phyloP scores from a whole-genome alignment of 2,113 vertebrate species.

The Clarias magur region DNA sequence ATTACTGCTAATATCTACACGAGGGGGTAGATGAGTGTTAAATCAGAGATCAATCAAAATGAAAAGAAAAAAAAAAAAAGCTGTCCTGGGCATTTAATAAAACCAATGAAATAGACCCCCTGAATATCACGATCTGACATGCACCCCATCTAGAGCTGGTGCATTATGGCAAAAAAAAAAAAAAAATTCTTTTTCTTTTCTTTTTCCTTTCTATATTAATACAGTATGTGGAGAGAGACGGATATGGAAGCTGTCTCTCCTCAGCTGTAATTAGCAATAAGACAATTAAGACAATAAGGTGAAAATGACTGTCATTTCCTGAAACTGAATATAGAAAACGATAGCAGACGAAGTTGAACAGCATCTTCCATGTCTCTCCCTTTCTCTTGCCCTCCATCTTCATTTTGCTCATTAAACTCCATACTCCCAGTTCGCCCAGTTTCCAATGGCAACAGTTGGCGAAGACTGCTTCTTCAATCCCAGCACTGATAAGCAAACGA shows the following conservation, averaged over 20 bases:
- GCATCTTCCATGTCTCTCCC: background rate
- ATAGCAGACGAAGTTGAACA: background rate
- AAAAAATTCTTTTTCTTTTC: background rate
- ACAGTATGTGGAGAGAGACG: background rate
- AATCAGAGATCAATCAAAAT: conserved; percentile 25
- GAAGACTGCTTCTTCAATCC: conserved; percentile 10
- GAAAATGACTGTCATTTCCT: conserved; percentile 26
- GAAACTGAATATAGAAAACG: background rate
- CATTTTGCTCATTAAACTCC: conserved; percentile 34
- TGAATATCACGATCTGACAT: conserved; percentile 21
- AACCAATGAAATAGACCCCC: conserved; percentile 28
- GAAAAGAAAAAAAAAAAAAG: background rate
- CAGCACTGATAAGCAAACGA: conserved; percentile 34
- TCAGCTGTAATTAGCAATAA: conserved; percentile 1
- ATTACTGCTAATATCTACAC: conserved; percentile 25
- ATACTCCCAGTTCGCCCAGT: conserved; percentile 16
- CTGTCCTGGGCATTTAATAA: conserved; percentile 33
- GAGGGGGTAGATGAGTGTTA: conserved; percentile 18
- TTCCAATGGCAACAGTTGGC: conserved; percentile 38
- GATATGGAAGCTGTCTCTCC: background rate
- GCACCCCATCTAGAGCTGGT: background rate
- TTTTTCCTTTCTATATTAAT: background rate
- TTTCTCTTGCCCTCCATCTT: background rate
- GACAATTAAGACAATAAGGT: background rate
- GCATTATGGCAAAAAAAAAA: conserved; percentile 19